A percentile compares a stretch with the other conserved stretches of the same genome.
phyloP scores from a whole-genome alignment of 37 sponge, comb jelly and placozoan species.

The Bolinopsis microptera region DNA sequence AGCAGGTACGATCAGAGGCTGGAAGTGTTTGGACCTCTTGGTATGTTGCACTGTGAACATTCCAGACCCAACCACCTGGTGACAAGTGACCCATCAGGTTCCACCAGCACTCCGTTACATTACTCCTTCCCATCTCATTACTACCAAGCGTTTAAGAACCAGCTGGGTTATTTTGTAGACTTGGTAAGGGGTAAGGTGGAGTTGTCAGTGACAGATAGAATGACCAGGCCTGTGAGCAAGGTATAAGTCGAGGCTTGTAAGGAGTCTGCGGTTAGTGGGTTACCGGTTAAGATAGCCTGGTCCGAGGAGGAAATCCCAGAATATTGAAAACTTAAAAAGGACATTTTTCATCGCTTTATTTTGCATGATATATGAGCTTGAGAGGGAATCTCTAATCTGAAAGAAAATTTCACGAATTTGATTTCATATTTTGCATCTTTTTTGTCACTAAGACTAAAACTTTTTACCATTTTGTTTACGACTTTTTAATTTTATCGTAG shows the following conservation, averaged over 20 bases:
- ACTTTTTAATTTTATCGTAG: no score
- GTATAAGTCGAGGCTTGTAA: slow-evolving; percentile 20
- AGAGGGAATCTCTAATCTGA: no score
- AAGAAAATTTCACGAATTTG: no score
- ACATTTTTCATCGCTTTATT: no score
- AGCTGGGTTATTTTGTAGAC: slow-evolving; percentile 34
- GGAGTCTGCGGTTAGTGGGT: not conserved
- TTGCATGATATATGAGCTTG: no score
- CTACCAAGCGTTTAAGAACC: not conserved
- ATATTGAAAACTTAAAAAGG: not conserved
- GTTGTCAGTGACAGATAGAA: slow-evolving; percentile 10
- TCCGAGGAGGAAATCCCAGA: not conserved
- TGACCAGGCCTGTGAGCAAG: slow-evolving; percentile 22
- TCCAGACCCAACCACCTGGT: not conserved
- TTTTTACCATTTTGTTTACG: no score
- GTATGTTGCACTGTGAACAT: slow-evolving; percentile 59
- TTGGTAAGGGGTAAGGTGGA: slow-evolving; percentile 16
- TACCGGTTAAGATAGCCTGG: not conserved
- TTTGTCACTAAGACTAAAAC: no score
- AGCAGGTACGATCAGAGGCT: slow-evolving; percentile 43
- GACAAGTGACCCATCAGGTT: not conserved
- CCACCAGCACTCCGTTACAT: not conserved
- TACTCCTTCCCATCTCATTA: slow-evolving; percentile 64
- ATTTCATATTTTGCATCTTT: no score
- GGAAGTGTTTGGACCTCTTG: slow-evolving; percentile 41